Evolutionary conservation across 2,113 vertebrate species (phyloP), one percentile per base, ranked within the genome.

Genomic region (Neolamprologus modestus): DNA sequence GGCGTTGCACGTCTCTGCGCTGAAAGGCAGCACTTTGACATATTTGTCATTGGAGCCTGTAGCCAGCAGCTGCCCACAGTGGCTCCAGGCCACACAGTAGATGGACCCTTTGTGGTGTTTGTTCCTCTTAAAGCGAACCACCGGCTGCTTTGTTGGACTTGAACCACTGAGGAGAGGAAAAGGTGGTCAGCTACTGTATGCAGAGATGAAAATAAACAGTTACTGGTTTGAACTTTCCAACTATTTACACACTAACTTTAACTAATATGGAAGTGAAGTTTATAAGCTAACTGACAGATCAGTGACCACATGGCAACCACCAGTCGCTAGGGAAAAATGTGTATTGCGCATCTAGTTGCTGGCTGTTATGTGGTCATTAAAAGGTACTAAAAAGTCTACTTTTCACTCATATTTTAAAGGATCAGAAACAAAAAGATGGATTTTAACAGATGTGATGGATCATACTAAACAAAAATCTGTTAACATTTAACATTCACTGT

Each of bases 31-130:
- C 26, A 99, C 99, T 96, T 99, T 99, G 84, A 99, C 98, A 0
- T 98, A 99, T 97, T 99, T 99, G 94, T 99, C 99, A 16, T 99
- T 99, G 55, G 99, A 99, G 87, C 99, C 99, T 26, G 99, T 99
- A 28, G 99, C 99, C 91, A 99, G 92, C 68, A 99, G 96, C 92
- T 99, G 98, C 24, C 99, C 99, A 88, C 99, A 99, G 84, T 97
- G 98, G 91, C 98, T 99, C 99, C 99, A 99, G 37, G 99, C 98
- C 92, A 98, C 98, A 37, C 99, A 99, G 92, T 99, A 99, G 95
- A 99, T 99, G 4, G 99, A 99, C 83, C 99, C 99, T 96, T 99
- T 99, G 94, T 99, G 99, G 95, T 99, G 99, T 85, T 99, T 99
- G 95, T 99, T 99, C 93, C 98, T 98, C 94, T 99, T 99, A 95